Conservation (phyloP, 2,888 invertebrate genomes). For the Lithophane leautieri region DNA sequence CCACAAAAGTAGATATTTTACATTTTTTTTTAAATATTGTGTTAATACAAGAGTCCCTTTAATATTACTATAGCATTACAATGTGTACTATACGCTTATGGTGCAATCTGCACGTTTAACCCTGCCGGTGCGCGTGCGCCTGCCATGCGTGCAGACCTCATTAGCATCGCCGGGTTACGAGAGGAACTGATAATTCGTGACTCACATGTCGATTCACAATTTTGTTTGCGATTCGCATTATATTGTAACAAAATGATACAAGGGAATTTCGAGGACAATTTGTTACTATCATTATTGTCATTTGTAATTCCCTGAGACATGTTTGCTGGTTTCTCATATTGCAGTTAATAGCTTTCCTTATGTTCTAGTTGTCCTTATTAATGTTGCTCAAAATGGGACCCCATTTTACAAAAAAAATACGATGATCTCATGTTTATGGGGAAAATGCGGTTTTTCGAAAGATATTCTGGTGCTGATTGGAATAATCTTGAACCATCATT, state of each 20-base stretch:
- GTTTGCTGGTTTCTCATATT: not conserved
- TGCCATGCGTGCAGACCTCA: slow-evolving; percentile 46
- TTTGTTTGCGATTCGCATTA: slow-evolving; percentile 43
- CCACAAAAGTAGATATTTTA: not conserved
- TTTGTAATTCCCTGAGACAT: not conserved
- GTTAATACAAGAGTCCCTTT: not conserved
- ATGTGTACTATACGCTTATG: slow-evolving; percentile 7
- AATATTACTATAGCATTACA: slow-evolving; percentile 1
- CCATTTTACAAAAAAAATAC: not conserved
- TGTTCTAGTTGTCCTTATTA: not conserved
- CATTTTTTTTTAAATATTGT: not conserved
- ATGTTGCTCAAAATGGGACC: not conserved
- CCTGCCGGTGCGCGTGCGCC: slow-evolving; percentile 32
- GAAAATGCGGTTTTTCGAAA: not conserved
- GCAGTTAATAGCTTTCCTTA: not conserved
- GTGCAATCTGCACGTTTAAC: slow-evolving; percentile 26
- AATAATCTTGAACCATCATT: not conserved
- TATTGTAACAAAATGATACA: not conserved
- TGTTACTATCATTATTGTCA: slow-evolving; percentile 5
- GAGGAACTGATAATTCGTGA: slow-evolving; percentile 69
- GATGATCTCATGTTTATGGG: not conserved
- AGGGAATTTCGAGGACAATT: slow-evolving; percentile 1
- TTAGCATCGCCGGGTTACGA: slow-evolving; percentile 58
- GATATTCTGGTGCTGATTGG: not conserved
- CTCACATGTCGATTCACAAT: slow-evolving; percentile 59